Base-by-base conservation (phyloP, 2,797 vertebrate genomes). In the Lophotriccus pileatus region DNA sequence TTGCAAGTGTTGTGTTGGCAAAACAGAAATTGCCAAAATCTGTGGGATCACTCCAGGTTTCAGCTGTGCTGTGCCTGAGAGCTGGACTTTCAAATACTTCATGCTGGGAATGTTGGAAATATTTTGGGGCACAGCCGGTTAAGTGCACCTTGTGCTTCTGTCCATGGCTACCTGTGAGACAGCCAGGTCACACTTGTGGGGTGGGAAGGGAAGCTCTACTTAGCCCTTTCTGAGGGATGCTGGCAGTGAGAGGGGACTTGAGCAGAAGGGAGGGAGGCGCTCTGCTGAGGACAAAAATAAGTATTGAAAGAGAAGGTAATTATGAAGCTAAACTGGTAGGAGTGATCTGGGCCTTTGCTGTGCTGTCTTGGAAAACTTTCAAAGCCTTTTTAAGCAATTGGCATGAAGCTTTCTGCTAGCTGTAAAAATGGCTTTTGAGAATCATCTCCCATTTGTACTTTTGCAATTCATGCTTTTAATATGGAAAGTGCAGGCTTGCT, bases 331-430 rank as follows among this genome's bases (percentile, higher is more conserved):
- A 96, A 88, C 12, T 1, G 2, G 87, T 81, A 82, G 44, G 52
- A 94, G 41, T 73, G 86, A 84, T 86, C 37, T 64, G 89, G 34
- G 80, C 43, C 50, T 53, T 14, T 41, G 83, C 88, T 77, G 67
- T 7, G 44, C 63, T 77, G 37, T 67, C 80, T 87, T 95, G 96
- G 95, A 95, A 93, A 94, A 91, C 24, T 91, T 93, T 97, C 95
- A 96, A 93, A 87, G 56, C 52, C 80, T 91, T 93, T 96, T 91
- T 34, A 94, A 93, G 93, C 63, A 91, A 78, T 28, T 95, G 87
- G 70, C 89, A 87, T 43, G 58, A 91, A 91, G 73, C 41, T 66
- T 91, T 88, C 79, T 88, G 80, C 63, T 82, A 63, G 63, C 87
- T 96, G 49, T 64, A 84, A 84, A 91, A 94, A 82, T 25, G 85